Conservation (phyloP, 2,113 vertebrate species). For the Ictalurus punctatus region DNA sequence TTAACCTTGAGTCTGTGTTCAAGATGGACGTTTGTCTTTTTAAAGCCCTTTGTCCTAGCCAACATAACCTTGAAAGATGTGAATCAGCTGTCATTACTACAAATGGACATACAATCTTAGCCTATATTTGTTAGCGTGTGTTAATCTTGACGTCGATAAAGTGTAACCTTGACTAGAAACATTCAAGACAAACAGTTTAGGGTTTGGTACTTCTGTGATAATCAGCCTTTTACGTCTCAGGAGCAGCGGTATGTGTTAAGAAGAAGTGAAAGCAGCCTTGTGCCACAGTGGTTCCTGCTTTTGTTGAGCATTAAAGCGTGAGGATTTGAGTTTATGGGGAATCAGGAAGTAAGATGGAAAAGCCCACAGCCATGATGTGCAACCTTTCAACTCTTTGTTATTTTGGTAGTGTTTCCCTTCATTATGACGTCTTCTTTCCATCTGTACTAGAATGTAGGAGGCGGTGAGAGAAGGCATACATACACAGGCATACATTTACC, state of each 20-base stretch:
- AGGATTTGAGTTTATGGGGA: constrained; percentile 23
- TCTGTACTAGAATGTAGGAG: not conserved
- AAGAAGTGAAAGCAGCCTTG: constrained; percentile 45
- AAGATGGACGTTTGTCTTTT: not conserved
- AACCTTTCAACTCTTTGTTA: constrained; percentile 30
- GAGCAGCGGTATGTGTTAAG: not conserved
- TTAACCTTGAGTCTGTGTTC: not conserved
- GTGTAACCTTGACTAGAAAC: not conserved
- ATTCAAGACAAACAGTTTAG: not conserved
- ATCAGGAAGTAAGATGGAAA: constrained; percentile 43
- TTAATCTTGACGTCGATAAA: not conserved
- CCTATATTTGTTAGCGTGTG: not conserved
- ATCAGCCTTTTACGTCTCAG: not conserved
- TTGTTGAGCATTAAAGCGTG: constrained; percentile 23
- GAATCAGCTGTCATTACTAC: not conserved
- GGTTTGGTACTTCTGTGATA: not conserved
- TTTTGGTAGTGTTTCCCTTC: constrained; percentile 23
- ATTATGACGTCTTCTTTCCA: constrained; percentile 23
- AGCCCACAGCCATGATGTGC: constrained; percentile 20
- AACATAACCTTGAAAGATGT: not conserved
- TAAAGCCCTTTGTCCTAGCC: not conserved
- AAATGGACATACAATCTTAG: not conserved
- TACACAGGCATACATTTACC: not conserved
- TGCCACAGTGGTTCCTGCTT: constrained; percentile 38
- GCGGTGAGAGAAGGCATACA: not conserved